These are phyloP conservation scores for Microhierax caerulescens DNA, from an alignment of 2,797 vertebrate genomes.

Conservation along the genomic window DNA sequence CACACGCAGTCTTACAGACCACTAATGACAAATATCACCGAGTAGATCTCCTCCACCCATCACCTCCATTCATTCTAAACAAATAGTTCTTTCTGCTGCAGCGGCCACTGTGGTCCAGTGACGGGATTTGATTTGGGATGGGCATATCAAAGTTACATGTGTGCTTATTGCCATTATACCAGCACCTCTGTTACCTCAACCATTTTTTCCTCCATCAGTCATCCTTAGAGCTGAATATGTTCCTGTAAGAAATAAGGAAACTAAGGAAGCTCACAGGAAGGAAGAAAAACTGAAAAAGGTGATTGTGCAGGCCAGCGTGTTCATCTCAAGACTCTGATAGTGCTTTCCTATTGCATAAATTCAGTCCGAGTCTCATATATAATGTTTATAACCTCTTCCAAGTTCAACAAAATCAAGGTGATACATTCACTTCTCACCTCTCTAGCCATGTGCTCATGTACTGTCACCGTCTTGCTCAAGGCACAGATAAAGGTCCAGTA, in stretches of 20 bases:
- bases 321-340: not conserved
- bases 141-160: not conserved
- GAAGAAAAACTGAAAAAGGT: not conserved
- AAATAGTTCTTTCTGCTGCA: not conserved
- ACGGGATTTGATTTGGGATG: not conserved
- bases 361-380: accelerated
- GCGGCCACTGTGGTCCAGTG: not conserved
- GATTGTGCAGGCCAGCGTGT: not conserved
- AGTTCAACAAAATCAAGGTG: not conserved
- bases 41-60: not conserved
- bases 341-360: not conserved
- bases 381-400: not conserved
- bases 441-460: not conserved
- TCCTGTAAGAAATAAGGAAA: not conserved
- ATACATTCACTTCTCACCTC: not conserved
- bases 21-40: not conserved
- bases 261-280: not conserved
- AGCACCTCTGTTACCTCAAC: not conserved
- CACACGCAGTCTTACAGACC: not conserved
- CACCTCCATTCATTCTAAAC: not conserved
- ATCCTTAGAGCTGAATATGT: not conserved
- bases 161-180: not conserved
- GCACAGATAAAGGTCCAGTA: not conserved
- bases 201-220: not conserved
- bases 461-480: not conserved